Evolutionary conservation across 1,140 invertebrate species (phyloP), one percentile per base, ranked within the genome.

Genomic region (Lucilia cuprina): DNA sequence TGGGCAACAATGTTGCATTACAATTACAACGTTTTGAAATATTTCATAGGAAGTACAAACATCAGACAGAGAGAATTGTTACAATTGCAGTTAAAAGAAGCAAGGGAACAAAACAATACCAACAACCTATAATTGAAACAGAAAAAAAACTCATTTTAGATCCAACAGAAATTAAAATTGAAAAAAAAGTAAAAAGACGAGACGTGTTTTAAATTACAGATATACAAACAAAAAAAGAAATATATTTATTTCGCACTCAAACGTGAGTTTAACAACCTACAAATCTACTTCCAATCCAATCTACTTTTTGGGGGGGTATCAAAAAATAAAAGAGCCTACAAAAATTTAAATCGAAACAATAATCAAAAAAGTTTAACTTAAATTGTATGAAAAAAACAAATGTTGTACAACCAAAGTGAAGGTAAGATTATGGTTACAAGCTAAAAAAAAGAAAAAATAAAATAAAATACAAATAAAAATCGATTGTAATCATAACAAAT

Each of bases 401-500:
- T n/a, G 55, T n/a, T 10, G 12, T 25, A 10, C 1, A 70, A 70
- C 65, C 21, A 70, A 70, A 70, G 65, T 70, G 65, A 70, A 70
- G 65, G 65, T 70, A 70, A 25, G 10, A 70, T 70, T 70, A 70
- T 70, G 55, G 14, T 60, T 60, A 60, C 55, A 70, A 70, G 50
- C 50, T 41, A 41, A 41, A 41, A 0, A 41, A 41, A 41, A 41
- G n/a, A 60, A 17, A 60, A 60, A 17, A 60, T n/a, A 30, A 30
- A 70, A 2, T 12, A 25, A 60, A 19, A 70, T 8, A 70, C 65
- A 19, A 70, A 19, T 17, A 25, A 70, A 19, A 21, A 70, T 21
- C 65, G 65, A 70, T 70, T 70, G 65, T 70, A 70, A 70, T 70
- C 65, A 70, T 70, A 70, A 70, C 65, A 70, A 70, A 70, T 70